phyloP scores from a whole-genome alignment of 1,140 invertebrate species.

The Papilio aristodemus region DNA sequence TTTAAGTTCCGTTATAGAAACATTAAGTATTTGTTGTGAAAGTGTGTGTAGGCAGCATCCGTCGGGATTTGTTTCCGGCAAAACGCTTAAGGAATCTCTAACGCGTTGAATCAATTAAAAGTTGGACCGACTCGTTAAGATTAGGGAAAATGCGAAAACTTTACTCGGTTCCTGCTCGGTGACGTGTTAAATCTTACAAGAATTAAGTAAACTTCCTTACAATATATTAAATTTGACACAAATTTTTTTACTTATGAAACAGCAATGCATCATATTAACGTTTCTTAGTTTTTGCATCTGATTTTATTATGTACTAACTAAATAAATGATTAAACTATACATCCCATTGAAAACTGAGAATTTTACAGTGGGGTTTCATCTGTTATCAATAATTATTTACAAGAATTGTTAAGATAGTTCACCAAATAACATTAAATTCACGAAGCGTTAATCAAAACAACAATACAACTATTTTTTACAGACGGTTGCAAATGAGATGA shows the following conservation, averaged over 20 bases:
- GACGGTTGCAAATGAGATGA: not conserved
- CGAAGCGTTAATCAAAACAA: not conserved
- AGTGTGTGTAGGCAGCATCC: not conserved
- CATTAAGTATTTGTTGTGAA: not conserved
- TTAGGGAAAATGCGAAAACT: conserved; percentile 1
- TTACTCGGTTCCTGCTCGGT: conserved; percentile 1
- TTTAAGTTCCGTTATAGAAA: too few relatives aligned
- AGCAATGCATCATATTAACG: too few relatives aligned
- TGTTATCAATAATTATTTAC: too few relatives aligned
- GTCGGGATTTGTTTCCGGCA: not conserved
- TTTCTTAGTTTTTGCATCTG: too few relatives aligned
- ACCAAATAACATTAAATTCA: too few relatives aligned
- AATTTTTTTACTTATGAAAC: not conserved
- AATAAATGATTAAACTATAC: too few relatives aligned
- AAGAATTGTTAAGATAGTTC: too few relatives aligned
- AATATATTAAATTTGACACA: not conserved
- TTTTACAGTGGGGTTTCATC: too few relatives aligned
- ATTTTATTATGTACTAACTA: too few relatives aligned
- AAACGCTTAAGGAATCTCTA: conserved; percentile 10
- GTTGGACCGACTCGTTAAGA: conserved; percentile 23
- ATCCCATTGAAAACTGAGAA: too few relatives aligned
- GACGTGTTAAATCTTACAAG: conserved; percentile 18
- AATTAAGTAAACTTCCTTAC: not conserved
- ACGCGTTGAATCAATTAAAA: conserved; percentile 25
- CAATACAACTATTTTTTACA: not conserved